phyloP scores from a whole-genome alignment of 2,113 vertebrate genomes.

The Capreolus pygargus region DNA sequence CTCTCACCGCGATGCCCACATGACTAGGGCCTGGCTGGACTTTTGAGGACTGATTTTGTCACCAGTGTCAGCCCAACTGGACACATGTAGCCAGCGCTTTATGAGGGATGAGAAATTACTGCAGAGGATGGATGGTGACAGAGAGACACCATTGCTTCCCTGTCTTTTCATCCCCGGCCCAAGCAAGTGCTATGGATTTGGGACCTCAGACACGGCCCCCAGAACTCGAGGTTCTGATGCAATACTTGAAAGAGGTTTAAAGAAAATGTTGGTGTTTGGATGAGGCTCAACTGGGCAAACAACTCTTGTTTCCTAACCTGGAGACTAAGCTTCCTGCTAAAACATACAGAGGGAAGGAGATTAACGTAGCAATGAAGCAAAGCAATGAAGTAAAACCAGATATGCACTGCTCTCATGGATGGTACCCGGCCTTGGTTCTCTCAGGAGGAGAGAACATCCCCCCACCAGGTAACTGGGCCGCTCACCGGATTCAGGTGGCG shows the following conservation, averaged over 20 bases:
- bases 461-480: neutral
- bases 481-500: neutral
- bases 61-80: fast-evolving
- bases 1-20: fast-evolving
- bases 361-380: fast-evolving
- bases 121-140: neutral
- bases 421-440: neutral
- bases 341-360: neutral
- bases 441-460: neutral
- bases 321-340: neutral
- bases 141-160: fast-evolving
- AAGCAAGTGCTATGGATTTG: fast-evolving
- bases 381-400: neutral
- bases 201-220: fast-evolving
- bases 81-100: fast-evolving
- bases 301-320: neutral
- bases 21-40: neutral
- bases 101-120: no score
- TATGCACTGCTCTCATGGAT: fast-evolving
- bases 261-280: neutral
- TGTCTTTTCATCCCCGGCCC: fast-evolving
- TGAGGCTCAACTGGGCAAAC: neutral
- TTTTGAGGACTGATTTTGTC: no score
- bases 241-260: neutral
- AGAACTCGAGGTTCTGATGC: fast-evolving